Evolutionary conservation across 2,113 vertebrate species (phyloP).

Genomic region (Bettongia penicillata): DNA sequence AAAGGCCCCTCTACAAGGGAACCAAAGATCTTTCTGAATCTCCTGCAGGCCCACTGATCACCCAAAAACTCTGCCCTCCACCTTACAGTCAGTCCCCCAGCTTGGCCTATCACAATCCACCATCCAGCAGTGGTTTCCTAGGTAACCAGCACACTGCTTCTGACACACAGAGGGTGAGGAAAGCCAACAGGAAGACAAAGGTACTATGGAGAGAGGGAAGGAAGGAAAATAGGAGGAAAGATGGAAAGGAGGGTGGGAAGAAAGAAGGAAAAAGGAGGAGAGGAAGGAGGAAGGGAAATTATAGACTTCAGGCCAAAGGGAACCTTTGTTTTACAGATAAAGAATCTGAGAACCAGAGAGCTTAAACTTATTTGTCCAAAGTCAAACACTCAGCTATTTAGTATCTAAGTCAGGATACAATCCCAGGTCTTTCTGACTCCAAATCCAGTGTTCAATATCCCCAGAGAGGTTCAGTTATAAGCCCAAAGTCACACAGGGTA

Average conservation of each 20-base stretch:
- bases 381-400: neutral
- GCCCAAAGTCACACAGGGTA: neutral
- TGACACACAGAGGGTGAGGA: conserved; percentile 57
- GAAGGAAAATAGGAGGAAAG: no score
- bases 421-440: neutral
- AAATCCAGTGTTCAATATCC: neutral
- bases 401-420: neutral
- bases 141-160: conserved; percentile 71
- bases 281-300: neutral
- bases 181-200: conserved; percentile 1
- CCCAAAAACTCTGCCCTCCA: conserved; percentile 72
- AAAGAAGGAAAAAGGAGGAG: neutral
- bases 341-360: neutral
- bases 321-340: neutral
- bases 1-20: neutral
- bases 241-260: no score
- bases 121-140: conserved; percentile 71
- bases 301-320: neutral
- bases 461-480: neutral
- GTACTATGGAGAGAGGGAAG: neutral
- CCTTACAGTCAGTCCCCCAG: conserved; percentile 60
- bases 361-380: neutral
- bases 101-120: conserved; percentile 63
- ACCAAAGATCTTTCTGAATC: conserved; percentile 13
- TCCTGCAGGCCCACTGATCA: conserved; percentile 42